Evolutionary conservation across 2,113 vertebrate genomes (phyloP).

Genomic region (Sinocyclocheilus maitianheensis): DNA sequence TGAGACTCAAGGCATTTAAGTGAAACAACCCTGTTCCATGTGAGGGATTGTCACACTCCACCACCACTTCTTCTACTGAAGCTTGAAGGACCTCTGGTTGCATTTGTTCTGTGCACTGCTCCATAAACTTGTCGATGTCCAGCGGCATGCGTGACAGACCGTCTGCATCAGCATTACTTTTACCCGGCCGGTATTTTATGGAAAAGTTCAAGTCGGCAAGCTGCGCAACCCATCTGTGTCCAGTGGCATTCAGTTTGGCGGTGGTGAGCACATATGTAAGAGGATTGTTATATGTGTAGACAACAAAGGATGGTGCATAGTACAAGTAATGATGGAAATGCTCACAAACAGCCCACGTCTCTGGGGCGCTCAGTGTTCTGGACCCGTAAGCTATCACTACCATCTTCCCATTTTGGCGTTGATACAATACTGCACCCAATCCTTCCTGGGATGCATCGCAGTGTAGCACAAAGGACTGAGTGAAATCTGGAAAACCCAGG

Average conservation of each 20-base stretch:
- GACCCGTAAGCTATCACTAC: not conserved
- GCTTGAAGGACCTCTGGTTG: not conserved
- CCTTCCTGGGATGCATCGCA: not conserved
- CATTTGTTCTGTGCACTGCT: not conserved
- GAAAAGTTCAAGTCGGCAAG: no score
- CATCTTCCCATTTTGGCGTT: not conserved
- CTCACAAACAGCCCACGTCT: no score
- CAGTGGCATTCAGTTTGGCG: no score
- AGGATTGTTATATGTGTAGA: no score
- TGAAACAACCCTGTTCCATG: not conserved
- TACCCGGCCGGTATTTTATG: no score
- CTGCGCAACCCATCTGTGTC: no score
- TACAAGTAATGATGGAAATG: no score
- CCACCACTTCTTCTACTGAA: not conserved
- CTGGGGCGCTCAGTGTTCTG: no score
- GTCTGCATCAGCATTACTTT: no score
- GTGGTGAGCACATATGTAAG: no score
- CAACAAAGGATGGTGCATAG: no score
- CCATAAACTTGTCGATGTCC: not conserved
- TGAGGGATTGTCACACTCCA: not conserved
- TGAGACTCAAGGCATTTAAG: not conserved
- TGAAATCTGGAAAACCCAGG: no score
- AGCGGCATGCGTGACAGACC: not conserved
- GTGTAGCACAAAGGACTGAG: not conserved
- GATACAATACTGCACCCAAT: not conserved